phyloP scores from a whole-genome alignment of 2,797 vertebrate genomes.

The Melanotaenia nigrans region DNA sequence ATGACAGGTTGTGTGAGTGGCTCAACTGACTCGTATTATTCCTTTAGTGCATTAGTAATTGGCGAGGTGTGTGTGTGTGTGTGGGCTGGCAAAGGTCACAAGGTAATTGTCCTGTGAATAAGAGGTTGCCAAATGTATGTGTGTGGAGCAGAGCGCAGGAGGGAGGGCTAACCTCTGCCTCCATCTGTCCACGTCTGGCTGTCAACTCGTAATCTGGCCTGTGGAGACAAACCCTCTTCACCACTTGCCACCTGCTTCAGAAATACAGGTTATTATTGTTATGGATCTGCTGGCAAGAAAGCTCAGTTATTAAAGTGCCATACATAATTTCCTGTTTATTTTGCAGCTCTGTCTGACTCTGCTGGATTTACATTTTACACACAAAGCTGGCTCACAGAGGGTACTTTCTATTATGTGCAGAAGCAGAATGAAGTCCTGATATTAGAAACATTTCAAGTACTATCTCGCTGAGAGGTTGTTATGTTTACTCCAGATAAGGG shows the following conservation, averaged over 20 bases:
- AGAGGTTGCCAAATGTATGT: constrained; percentile 64
- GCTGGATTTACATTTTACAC: constrained; percentile 30
- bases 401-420: constrained; percentile 8
- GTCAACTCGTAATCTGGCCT: constrained; percentile 79
- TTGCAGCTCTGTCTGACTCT: constrained; percentile 15
- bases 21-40: constrained; percentile 54
- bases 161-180: constrained; percentile 78
- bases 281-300: constrained; percentile 53
- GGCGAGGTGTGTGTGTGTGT: constrained; percentile 39
- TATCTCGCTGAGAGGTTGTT: constrained; percentile 12
- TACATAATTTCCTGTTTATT: constrained; percentile 51
- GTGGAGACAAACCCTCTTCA: constrained; percentile 71
- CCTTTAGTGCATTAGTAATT: constrained; percentile 61
- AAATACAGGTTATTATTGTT: constrained; percentile 74
- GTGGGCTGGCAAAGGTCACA: constrained; percentile 63
- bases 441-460: constrained; percentile 1
- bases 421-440: constrained; percentile 16
- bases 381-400: constrained; percentile 2
- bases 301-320: constrained; percentile 35
- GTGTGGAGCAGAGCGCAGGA: constrained; percentile 57
- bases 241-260: constrained; percentile 75
- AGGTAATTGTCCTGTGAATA: constrained; percentile 76
- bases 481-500: constrained; percentile 17
- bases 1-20: constrained; percentile 49
- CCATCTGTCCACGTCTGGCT: constrained; percentile 80